A percentile compares a stretch with the other conserved stretches of the same genome.
Conservation (phyloP, 2,888 invertebrate genomes). For the Polylopha cassiicola region DNA sequence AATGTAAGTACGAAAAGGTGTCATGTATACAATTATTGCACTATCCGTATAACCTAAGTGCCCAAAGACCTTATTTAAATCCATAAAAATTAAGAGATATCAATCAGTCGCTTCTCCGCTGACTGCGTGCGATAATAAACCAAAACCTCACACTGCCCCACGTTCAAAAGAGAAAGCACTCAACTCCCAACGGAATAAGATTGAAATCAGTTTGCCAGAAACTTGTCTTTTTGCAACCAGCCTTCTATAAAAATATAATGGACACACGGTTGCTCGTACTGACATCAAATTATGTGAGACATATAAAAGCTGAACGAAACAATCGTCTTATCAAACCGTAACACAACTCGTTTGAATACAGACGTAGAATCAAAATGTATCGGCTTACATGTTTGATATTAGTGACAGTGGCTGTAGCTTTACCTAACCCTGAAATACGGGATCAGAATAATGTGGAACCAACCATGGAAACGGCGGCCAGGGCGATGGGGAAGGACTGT, state of each 20-base stretch:
- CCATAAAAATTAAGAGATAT: constrained; percentile 14
- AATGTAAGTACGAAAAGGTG: too few relatives aligned
- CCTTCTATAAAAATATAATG: constrained; percentile 75
- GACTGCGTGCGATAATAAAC: constrained; percentile 61
- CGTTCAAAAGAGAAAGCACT: constrained; percentile 30
- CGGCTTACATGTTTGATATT: constrained; percentile 39
- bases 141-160: constrained; percentile 33
- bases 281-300: constrained; percentile 63
- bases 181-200: constrained; percentile 24
- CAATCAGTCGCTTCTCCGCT: constrained; percentile 46
- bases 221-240: constrained; percentile 59
- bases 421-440: constrained; percentile 54
- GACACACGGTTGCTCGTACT: constrained; percentile 54
- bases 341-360: constrained; percentile 47
- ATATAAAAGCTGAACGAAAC: constrained; percentile 66
- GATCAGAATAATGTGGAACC: constrained; percentile 41
- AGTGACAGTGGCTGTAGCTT: constrained; percentile 39
- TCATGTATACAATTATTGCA: too few relatives aligned
- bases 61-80: constrained; percentile 6
- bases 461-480: constrained; percentile 46
- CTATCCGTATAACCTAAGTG: too few relatives aligned
- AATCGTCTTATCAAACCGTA: constrained; percentile 65
- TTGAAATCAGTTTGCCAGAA: constrained; percentile 25
- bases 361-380: constrained; percentile 57
- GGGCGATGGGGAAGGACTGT: constrained; percentile 60